These are phyloP conservation scores for Sialia sialis DNA, from an alignment of 2,113 vertebrate genomes.

Conservation along the genomic window DNA sequence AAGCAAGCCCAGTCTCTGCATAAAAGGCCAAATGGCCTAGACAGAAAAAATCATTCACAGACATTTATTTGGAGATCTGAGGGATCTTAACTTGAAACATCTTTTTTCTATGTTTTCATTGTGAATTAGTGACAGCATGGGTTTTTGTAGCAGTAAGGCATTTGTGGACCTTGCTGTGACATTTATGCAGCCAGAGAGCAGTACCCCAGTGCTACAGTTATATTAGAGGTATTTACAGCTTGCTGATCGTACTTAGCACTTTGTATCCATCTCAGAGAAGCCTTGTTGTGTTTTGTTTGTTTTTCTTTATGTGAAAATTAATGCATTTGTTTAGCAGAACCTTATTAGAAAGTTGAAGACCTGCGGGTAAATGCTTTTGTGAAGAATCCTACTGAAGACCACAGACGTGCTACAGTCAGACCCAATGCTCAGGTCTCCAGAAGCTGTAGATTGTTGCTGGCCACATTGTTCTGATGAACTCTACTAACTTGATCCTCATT, in stretches of 20 bases:
- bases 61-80: conserved; percentile 15
- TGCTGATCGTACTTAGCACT: background rate
- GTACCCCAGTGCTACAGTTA: background rate
- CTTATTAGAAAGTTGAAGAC: background rate
- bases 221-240: background rate
- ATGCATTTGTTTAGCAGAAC: background rate
- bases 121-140: background rate
- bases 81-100: conserved; percentile 27
- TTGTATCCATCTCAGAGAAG: background rate
- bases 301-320: background rate
- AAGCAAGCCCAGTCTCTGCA: background rate
- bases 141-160: background rate
- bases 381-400: background rate
- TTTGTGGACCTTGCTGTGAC: background rate
- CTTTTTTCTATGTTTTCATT: background rate
- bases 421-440: background rate
- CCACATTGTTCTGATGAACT: background rate
- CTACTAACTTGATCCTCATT: background rate
- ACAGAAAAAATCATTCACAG: conserved; percentile 17
- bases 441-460: background rate
- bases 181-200: background rate
- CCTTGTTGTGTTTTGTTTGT: background rate
- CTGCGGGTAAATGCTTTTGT: background rate
- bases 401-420: background rate
- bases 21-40: background rate